Conservation (phyloP, 1,140 invertebrate species). For the Zaprionus ghesquierei region DNA sequence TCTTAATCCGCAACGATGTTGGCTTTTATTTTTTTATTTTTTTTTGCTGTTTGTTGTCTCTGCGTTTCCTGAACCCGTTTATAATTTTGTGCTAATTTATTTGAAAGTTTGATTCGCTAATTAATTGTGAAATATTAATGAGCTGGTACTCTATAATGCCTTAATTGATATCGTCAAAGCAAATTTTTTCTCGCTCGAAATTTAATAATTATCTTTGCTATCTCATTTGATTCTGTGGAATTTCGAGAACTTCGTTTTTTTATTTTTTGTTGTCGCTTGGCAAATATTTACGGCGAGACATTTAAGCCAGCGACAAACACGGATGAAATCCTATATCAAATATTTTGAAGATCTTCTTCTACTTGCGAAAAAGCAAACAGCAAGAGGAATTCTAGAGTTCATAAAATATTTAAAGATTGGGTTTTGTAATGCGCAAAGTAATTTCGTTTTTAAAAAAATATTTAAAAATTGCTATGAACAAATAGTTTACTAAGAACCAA, state of each 20-base stretch:
- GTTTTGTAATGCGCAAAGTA: background rate
- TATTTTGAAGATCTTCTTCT: background rate
- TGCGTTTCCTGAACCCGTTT: conserved; percentile 61
- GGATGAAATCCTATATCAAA: background rate
- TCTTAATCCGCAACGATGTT: conserved; percentile 13
- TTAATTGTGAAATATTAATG: conserved; percentile 55
- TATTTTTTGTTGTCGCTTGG: background rate
- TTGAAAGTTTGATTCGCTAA: conserved; percentile 64
- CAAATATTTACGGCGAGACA: background rate
- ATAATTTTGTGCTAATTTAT: conserved; percentile 75
- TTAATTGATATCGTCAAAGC: conserved; percentile 22
- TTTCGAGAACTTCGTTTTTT: background rate
- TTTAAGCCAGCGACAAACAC: background rate
- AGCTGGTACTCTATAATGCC: conserved; percentile 10
- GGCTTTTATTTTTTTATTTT: too few species aligned
- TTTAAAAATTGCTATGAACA: background rate
- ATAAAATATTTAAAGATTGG: background rate
- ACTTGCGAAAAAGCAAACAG: background rate
- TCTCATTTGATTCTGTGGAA: background rate
- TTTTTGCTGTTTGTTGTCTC: conserved; percentile 7
- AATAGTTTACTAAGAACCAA: background rate
- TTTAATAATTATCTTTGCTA: background rate
- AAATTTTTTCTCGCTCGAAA: conserved; percentile 1
- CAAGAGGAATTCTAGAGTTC: background rate
- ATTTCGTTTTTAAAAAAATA: background rate